These are phyloP conservation scores for Aphodius granarius DNA, from an alignment of 2,888 invertebrate species.

Conservation along the genomic window DNA sequence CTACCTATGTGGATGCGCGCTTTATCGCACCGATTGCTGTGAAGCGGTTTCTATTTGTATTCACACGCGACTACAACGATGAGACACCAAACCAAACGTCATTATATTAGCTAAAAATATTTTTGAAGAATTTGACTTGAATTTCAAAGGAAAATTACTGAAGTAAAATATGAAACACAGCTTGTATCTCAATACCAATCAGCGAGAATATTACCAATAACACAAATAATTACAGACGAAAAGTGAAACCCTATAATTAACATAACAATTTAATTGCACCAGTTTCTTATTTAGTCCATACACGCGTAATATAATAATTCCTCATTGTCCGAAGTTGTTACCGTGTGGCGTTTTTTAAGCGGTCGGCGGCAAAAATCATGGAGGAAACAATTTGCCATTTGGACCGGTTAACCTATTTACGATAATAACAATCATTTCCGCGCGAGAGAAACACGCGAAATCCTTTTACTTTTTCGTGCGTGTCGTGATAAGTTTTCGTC, in stretches of 20 bases:
- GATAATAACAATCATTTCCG: slow-evolving; percentile 4
- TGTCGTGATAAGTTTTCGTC: not conserved
- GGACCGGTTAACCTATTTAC: slow-evolving; percentile 8
- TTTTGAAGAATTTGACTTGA: no score
- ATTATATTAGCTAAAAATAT: no score
- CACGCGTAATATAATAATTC: not conserved
- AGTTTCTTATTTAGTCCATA: not conserved
- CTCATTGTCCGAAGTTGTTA: not conserved
- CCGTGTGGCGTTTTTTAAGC: not conserved
- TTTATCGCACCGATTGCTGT: slow-evolving; percentile 33
- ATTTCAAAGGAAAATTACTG: not conserved
- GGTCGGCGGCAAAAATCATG: not conserved
- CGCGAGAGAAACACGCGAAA: not conserved
- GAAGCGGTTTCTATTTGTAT: slow-evolving; percentile 36
- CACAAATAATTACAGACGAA: not conserved
- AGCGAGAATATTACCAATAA: not conserved
- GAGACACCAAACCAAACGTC: slow-evolving; percentile 24
- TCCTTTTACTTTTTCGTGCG: not conserved
- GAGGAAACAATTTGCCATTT: not conserved
- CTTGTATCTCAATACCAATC: no score
- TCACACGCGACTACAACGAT: slow-evolving; percentile 34
- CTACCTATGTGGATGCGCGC: slow-evolving; percentile 24
- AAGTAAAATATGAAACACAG: not conserved
- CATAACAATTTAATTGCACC: not conserved
- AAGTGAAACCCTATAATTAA: not conserved